Conservation (phyloP, 2,113 vertebrate genomes). For the Nycticebus coucang region DNA sequence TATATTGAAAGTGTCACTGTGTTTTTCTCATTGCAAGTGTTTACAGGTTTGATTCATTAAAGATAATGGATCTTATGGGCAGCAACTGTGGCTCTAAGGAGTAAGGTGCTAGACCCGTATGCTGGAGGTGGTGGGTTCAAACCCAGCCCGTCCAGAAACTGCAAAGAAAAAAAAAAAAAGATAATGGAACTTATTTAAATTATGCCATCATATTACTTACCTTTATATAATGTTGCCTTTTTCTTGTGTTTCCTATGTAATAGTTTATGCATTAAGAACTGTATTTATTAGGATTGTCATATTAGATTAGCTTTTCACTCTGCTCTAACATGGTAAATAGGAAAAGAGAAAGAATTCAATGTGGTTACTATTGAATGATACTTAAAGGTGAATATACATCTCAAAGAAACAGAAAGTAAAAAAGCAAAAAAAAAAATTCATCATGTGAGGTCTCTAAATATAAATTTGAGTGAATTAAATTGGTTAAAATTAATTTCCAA, state of each 20-base stretch:
- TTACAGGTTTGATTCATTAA: neutral
- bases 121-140: no score
- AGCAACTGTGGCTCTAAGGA: no score
- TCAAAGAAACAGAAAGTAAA: neutral
- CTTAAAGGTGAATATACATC: neutral
- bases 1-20: neutral
- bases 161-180: no score
- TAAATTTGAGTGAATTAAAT: slow-evolving; percentile 39
- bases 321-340: neutral
- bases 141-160: no score
- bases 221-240: neutral
- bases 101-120: no score
- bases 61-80: neutral
- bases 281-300: neutral
- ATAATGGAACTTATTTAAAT: neutral
- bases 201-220: neutral
- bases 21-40: neutral
- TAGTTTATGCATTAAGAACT: neutral
- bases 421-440: slow-evolving; percentile 53
- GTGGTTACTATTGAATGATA: neutral
- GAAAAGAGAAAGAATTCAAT: neutral
- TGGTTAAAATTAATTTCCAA: slow-evolving; percentile 38
- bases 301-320: neutral
- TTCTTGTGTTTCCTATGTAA: neutral
- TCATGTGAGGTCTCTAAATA: neutral